Evolutionary conservation across 2,797 vertebrate genomes (phyloP), one percentile per base, ranked within the genome.

Genomic region (Hydrolagus colliei): DNA sequence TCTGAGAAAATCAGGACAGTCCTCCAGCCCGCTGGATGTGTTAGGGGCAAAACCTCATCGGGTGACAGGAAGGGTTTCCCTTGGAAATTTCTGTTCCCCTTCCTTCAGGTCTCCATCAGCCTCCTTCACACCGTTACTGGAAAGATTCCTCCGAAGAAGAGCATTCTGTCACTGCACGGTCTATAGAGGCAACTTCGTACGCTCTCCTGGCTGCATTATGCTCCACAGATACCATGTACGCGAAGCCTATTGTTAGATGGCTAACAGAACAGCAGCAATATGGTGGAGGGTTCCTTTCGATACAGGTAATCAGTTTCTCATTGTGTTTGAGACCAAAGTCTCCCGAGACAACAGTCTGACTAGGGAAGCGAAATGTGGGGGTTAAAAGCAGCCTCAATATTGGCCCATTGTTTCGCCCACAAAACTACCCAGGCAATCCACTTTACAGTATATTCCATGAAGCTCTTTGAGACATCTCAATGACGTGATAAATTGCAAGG

Each of bases 121-220:
- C 94, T 0, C 92, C 91, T 6, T 84, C 87, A 65, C 88, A 94
- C 20, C 93, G 96, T 7, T 98, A 95, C 90, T 99, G 97, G 97
- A 94, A 94, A 89, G 95, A 95, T 1, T 27, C 88, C 12, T 87
- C 87, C 0, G 88, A 89, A 10, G 1, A 65, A 0, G 0, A 59
- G 9, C 93, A 93, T 10, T 89, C 88, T 16, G 94, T 95, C 0
- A 96, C 95, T 0, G 94, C 95, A 1, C 86, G 87, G 61, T 95
- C 93, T 35, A 95, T 99, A 75, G 97, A 97, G 92, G 97, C 93
- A 11, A 98, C 97, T 0, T 94, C 94, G 1, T 98, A 98, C 2
- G 91, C 94, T 67, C 88, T 98, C 88, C 94, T 98, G 65, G 92
- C 94, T 0, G 0, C 90, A 52, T 87, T 99, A 87, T 90, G 88